These are phyloP conservation scores for Palloptera scutellata DNA, from an alignment of 2,888 invertebrate species.

Conservation along the genomic window DNA sequence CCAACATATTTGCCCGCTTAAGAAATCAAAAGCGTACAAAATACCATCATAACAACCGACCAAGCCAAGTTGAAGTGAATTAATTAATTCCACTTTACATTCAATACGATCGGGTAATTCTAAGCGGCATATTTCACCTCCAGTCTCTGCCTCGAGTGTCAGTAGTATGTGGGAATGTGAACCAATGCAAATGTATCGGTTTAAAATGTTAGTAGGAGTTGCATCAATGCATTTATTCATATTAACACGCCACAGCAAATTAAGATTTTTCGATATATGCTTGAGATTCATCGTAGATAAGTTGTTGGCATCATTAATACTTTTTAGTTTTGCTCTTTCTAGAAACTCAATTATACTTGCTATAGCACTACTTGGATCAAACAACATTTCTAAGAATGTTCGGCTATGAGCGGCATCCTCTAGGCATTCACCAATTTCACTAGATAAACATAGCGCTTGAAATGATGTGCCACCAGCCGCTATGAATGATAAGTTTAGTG, in stretches of 20 bases:
- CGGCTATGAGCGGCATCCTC: conserved; percentile 46
- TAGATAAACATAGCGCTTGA: conserved; percentile 54
- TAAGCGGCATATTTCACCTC: conserved; percentile 65
- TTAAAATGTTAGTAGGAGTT: conserved; percentile 69
- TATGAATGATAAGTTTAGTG: conserved; percentile 42
- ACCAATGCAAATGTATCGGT: conserved; percentile 68
- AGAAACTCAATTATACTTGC: conserved; percentile 44
- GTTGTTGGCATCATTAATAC: neutral
- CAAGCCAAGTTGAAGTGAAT: conserved; percentile 65
- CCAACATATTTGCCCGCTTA: conserved; percentile 70
- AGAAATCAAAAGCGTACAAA: conserved; percentile 72
- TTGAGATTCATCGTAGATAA: neutral
- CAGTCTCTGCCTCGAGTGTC: conserved; percentile 69
- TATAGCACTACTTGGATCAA: conserved; percentile 46
- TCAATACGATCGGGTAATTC: conserved; percentile 76
- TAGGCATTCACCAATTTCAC: conserved; percentile 49
- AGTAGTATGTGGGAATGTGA: conserved; percentile 79
- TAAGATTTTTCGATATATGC: conserved; percentile 23
- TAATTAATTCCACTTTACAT: conserved; percentile 68
- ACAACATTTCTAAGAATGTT: conserved; percentile 49
- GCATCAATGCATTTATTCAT: conserved; percentile 83
- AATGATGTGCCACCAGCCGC: conserved; percentile 56
- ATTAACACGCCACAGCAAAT: conserved; percentile 49
- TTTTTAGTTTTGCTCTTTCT: conserved; percentile 8
- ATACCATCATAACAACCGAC: conserved; percentile 82